These are phyloP conservation scores for Diploptera punctata DNA, from an alignment of 2,888 invertebrate species.

Conservation along the genomic window DNA sequence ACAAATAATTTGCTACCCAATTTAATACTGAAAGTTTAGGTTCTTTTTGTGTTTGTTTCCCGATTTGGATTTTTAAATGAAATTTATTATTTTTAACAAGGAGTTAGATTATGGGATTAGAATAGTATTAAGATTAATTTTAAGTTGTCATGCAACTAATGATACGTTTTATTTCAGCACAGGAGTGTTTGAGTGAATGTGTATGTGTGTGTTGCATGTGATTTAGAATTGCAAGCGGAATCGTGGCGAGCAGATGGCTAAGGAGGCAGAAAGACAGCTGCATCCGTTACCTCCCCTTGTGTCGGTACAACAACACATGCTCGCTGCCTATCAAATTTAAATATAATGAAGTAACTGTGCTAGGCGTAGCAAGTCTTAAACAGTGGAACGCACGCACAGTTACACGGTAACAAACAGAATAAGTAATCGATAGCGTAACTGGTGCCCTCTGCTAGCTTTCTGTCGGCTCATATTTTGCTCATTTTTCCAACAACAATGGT, in stretches of 20 bases:
- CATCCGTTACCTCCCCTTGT: neutral
- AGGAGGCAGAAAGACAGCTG: neutral
- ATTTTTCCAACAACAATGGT: constrained; percentile 8
- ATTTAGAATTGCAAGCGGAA: neutral
- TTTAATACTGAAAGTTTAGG: neutral
- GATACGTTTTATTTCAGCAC: constrained; percentile 4
- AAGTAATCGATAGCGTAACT: too few relatives aligned
- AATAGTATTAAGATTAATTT: neutral
- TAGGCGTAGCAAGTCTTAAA: neutral
- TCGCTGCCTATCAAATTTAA: neutral
- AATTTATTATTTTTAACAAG: neutral
- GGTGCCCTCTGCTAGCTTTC: neutral
- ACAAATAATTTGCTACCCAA: neutral
- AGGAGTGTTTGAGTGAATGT: too few relatives aligned
- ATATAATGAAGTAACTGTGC: neutral
- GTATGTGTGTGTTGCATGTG: too few relatives aligned
- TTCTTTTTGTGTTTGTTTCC: neutral
- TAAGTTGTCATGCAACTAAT: neutral
- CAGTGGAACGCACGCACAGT: neutral
- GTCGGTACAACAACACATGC: neutral
- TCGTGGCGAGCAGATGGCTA: neutral
- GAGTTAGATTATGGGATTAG: neutral
- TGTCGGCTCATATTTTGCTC: neutral
- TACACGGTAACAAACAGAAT: too few relatives aligned
- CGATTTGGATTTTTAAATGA: neutral